These are phyloP conservation scores for Acronicta alni DNA, from an alignment of 2,888 invertebrate species.

Conservation along the genomic window DNA sequence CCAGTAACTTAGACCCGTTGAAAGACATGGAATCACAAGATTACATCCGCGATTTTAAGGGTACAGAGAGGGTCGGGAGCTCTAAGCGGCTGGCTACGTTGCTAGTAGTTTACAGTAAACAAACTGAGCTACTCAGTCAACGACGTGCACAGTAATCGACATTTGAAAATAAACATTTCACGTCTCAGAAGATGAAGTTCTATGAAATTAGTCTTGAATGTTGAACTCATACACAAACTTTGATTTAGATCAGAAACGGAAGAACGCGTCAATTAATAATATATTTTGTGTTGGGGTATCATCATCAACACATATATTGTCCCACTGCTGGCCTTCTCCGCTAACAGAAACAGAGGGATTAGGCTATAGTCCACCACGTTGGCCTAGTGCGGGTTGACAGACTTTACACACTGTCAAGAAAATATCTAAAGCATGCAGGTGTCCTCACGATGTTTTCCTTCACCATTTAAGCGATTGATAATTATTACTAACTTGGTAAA, in stretches of 20 bases:
- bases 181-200: constrained; percentile 71
- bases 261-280: constrained; percentile 46
- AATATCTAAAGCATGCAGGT: too few species aligned
- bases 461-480: too few species aligned
- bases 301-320: too few species aligned
- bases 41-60: constrained; percentile 11
- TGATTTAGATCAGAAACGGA: constrained; percentile 53
- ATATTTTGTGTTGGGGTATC: constrained; percentile 16
- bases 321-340: too few species aligned
- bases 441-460: too few species aligned
- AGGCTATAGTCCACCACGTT: too few species aligned
- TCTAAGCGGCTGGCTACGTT: constrained; percentile 64
- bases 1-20: constrained; percentile 53
- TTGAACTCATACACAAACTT: constrained; percentile 57
- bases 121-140: constrained; percentile 80
- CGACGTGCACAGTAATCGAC: constrained; percentile 76
- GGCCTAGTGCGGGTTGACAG: too few species aligned
- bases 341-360: too few species aligned
- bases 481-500: too few species aligned
- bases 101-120: constrained; percentile 75
- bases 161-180: constrained; percentile 82
- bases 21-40: constrained; percentile 21
- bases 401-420: too few species aligned
- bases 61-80: constrained; percentile 41
- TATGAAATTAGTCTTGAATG: constrained; percentile 73